A percentile compares a stretch with the other conserved stretches of the same genome.
phyloP scores from a whole-genome alignment of 1,140 invertebrate species.

The Acyrthosiphon pisum region DNA sequence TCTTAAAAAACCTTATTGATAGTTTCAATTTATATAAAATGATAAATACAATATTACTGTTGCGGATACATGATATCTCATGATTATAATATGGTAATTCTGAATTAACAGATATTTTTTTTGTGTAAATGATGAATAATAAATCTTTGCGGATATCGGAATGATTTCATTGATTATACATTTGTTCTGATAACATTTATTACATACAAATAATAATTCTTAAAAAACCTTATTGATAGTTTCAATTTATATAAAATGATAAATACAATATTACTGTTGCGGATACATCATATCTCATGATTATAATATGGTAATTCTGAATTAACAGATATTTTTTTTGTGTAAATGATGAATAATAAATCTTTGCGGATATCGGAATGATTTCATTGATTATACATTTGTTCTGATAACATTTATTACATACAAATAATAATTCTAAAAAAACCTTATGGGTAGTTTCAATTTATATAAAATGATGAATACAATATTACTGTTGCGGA shows the following conservation, averaged over 20 bases:
- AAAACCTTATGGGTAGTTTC: no score
- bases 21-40: not conserved
- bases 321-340: not conserved
- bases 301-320: not conserved
- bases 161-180: slow-evolving; percentile 40
- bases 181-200: not conserved
- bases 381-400: no score
- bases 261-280: slow-evolving; percentile 17
- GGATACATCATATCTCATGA: slow-evolving; percentile 18
- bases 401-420: not conserved
- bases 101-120: not conserved
- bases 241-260: not conserved
- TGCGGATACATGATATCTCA: slow-evolving; percentile 29
- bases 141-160: slow-evolving; percentile 52
- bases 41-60: slow-evolving; percentile 21
- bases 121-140: slow-evolving; percentile 37
- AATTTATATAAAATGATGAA: not conserved
- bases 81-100: slow-evolving; percentile 17
- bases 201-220: no score
- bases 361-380: no score
- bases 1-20: no score
- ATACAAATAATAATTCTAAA: no score
- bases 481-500: slow-evolving; percentile 21
- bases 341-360: slow-evolving; percentile 19
- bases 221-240: no score